These are phyloP conservation scores for Ephydatia muelleri DNA, from an alignment of 37 sponge, comb jelly and placozoan genomes.

Conservation along the genomic window DNA sequence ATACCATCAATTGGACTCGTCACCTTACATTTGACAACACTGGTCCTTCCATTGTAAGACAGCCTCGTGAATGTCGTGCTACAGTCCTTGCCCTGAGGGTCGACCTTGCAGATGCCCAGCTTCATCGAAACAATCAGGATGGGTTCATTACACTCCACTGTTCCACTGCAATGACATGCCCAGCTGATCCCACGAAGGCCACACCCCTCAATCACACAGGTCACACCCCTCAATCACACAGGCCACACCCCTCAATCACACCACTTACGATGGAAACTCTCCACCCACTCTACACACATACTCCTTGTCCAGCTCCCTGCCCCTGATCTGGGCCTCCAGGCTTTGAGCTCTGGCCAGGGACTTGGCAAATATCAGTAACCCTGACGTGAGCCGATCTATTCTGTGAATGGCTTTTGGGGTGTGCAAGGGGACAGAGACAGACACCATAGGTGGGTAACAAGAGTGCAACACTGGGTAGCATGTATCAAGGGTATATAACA, in stretches of 20 bases:
- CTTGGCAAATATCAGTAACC: slow-evolving; percentile 85
- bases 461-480: slow-evolving; percentile 41
- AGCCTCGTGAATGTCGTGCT: slow-evolving; percentile 74
- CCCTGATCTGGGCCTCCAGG: slow-evolving; percentile 72
- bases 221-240: too few relatives aligned
- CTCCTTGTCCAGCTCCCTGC: slow-evolving; percentile 66
- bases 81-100: slow-evolving; percentile 75
- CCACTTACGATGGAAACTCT: slow-evolving; percentile 80
- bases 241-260: background rate
- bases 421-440: background rate
- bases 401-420: slow-evolving; percentile 77
- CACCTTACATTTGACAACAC: slow-evolving; percentile 79
- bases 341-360: slow-evolving; percentile 52
- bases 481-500: too few relatives aligned
- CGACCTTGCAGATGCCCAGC: slow-evolving; percentile 84
- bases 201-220: too few relatives aligned
- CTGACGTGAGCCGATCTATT: slow-evolving; percentile 90
- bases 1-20: too few relatives aligned
- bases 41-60: slow-evolving; percentile 74
- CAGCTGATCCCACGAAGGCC: slow-evolving; percentile 64
- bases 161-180: slow-evolving; percentile 37
- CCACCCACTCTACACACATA: slow-evolving; percentile 88
- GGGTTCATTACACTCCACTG: slow-evolving; percentile 82
- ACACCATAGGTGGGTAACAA: background rate
- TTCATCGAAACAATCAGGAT: slow-evolving; percentile 83